Evolutionary conservation across 2,113 vertebrate species (phyloP), one percentile per base, ranked within the genome.

Genomic region (Phyllopteryx taeniolatus): DNA sequence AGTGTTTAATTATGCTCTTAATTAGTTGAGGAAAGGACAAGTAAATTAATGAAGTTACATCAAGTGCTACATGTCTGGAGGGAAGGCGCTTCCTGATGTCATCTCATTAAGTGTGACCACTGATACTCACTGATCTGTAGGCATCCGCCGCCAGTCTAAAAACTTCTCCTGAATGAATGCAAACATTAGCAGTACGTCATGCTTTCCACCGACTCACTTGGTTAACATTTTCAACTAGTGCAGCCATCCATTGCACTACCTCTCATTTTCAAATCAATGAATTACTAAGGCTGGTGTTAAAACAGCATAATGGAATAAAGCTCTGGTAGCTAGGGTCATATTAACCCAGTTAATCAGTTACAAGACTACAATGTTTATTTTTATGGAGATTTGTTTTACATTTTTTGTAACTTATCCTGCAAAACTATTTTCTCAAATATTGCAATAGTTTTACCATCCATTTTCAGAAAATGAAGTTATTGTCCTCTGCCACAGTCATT

Each of bases 221-320:
- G 31, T 63, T 67, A 56, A 59, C 5, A 12, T 67, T 39, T 42
- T 65, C 2, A 5, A 4, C 43, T 71, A 71, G 47, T 62, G 33
- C 75, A 75, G 69, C 60, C 72, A 78, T 66, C 31, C 67, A 67
- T 83, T 82, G 86, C 80, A 67, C 61, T 62, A 80, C 69, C 68
- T 74, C 67, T 75, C 61, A 65, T 74, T 75, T 70, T 53, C 71
- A 78, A 87, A 82, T 85, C 74, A 82, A 72, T 70, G 78, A 82
- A 88, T 88, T 87, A 87, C 86, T 79, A 77, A 79, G 61, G 62
- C 71, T 70, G 33, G 67, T 67, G 74, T 73, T 54, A 78, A 75
- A 61, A 44, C 67, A 67, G 73, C 14, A 60, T 75, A 57, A 67
- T 63, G 22, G 65, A 74, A 65, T 2, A 4, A 54, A 33, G 42